These are phyloP conservation scores for Cervus canadensis DNA, from an alignment of 2,113 vertebrate genomes.

Conservation along the genomic window DNA sequence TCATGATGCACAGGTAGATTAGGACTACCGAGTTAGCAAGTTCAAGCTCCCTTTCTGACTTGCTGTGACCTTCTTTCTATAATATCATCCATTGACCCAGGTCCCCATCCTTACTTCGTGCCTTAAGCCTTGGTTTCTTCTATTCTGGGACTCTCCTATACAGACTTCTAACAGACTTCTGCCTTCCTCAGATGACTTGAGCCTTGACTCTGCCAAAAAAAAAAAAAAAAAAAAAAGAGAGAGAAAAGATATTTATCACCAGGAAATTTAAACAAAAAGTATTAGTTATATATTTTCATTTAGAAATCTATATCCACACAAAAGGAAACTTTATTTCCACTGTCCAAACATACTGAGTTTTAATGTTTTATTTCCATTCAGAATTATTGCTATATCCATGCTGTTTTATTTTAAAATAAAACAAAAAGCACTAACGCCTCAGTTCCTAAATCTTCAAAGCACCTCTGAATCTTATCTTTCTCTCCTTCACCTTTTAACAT, in stretches of 20 bases:
- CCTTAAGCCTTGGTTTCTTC: background rate
- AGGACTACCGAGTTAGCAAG: background rate
- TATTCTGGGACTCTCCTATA: background rate
- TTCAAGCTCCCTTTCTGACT: background rate
- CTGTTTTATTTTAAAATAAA: background rate
- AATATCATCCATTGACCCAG: background rate
- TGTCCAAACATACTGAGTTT: background rate
- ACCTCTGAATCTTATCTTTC: background rate
- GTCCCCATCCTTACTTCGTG: background rate
- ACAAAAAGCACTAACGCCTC: rapidly evolving
- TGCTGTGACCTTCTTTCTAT: background rate
- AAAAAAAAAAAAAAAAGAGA: background rate
- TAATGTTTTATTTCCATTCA: background rate
- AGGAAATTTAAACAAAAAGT: background rate
- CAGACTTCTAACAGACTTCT: background rate
- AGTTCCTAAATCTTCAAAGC: background rate
- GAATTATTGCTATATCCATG: background rate
- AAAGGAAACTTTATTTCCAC: background rate
- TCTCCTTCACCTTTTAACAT: background rate
- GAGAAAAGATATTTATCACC: background rate
- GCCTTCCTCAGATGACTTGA: background rate
- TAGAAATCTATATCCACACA: background rate
- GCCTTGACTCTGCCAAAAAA: background rate
- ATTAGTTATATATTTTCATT: background rate
- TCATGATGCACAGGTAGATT: rapidly evolving